Evolutionary conservation across 1,140 invertebrate species (phyloP).

Genomic region (Anoplophora glabripennis): DNA sequence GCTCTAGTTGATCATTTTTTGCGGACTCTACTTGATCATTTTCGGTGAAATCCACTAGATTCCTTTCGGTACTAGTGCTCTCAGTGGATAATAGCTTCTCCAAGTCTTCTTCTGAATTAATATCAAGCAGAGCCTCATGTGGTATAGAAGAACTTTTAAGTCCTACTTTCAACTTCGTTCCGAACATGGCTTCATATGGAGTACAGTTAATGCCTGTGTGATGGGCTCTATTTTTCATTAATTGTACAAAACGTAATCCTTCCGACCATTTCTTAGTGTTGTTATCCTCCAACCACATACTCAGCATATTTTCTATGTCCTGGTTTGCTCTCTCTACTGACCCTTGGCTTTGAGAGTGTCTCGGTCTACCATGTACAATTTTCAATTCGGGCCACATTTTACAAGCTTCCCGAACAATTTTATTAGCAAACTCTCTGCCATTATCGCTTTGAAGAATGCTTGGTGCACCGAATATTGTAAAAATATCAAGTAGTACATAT

Average conservation of each 20-base stretch:
- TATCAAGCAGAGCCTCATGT: constrained; percentile 14
- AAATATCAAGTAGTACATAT: no score
- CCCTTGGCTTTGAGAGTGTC: constrained; percentile 35
- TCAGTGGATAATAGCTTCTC: no score
- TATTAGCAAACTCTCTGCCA: constrained; percentile 45
- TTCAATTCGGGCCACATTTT: constrained; percentile 18
- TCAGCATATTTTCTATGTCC: constrained; percentile 45
- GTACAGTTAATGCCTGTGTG: constrained; percentile 36
- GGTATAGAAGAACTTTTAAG: constrained; percentile 18
- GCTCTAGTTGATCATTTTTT: no score
- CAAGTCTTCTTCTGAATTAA: constrained; percentile 20
- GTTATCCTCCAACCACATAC: constrained; percentile 40
- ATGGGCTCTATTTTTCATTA: constrained; percentile 41
- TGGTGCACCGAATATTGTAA: no score
- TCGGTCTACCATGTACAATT: constrained; percentile 20
- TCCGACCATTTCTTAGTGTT: constrained; percentile 33
- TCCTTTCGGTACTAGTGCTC: no score
- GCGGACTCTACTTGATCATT: no score
- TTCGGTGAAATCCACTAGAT: no score
- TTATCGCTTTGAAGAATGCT: constrained; percentile 41
- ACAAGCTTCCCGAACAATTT: constrained; percentile 19
- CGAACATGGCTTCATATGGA: constrained; percentile 40
- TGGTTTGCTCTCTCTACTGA: constrained; percentile 41
- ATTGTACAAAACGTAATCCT: constrained; percentile 40
- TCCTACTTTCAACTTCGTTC: constrained; percentile 31